Evolutionary conservation across 2,797 vertebrate species (phyloP), one percentile per base, ranked within the genome.

Genomic region (Gallirallus australis): DNA sequence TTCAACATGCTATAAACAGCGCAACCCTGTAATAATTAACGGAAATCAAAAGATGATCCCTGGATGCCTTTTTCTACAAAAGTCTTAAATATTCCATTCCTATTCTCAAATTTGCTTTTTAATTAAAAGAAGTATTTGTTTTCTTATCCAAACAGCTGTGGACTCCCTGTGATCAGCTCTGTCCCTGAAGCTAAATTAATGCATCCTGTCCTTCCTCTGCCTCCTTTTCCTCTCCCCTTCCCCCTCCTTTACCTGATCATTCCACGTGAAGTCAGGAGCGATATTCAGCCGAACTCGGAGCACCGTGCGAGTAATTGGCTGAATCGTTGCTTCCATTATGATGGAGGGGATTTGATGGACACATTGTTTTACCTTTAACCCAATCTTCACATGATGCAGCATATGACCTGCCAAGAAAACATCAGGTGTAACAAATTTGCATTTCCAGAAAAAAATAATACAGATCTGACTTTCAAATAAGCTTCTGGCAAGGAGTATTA

Each of bases 241-340:
- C 47, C 21, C 21, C 20, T 21, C 6, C 69, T 94, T 96, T 98
- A 99, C 99, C 99, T 99, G 99, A 98, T 99, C 99, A 4, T 97
- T 99, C 99, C 99, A 99, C 13, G 98, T 98, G 95, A 99, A 99
- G 97, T 99, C 99, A 7, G 99, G 98, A 80, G 97, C 97, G 92
- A 99, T 95, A 82, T 80, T 96, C 52, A 99, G 98, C 16, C 99
- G 98, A 17, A 99, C 99, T 5, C 99, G 98, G 23, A 99, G 98
- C 48, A 99, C 99, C 0, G 99, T 99, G 94, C 99, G 98, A 20
- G 99, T 99, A 97, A 99, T 99, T 95, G 99, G 99, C 93, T 99
- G 99, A 96, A 99, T 99, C 8, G 95, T 98, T 65, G 99, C 99
- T 97, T 99, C 99, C 99, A 99, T 98, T 33, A 96, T 89, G 95